These are phyloP conservation scores for Campylomormyrus numenius DNA, from an alignment of 2,113 vertebrate genomes.

Conservation along the genomic window DNA sequence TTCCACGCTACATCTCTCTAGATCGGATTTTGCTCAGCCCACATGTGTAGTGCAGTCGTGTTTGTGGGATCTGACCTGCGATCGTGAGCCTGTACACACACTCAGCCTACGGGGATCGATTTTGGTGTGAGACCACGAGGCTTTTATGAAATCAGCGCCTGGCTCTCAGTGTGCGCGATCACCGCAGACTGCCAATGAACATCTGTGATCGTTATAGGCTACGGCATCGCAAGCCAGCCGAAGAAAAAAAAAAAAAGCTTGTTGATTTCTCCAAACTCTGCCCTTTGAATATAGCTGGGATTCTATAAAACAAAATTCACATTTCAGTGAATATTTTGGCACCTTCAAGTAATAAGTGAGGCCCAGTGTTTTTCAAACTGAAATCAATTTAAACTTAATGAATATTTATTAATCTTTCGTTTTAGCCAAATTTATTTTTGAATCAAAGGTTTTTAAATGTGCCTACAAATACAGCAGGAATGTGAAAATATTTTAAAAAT, in stretches of 20 bases:
- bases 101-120: neutral
- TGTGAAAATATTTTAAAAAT: neutral
- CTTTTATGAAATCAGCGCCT: neutral
- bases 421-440: neutral
- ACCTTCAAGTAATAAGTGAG: neutral
- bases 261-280: neutral
- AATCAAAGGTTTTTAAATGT: neutral
- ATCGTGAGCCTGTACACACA: neutral
- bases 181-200: neutral
- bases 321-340: neutral
- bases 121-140: neutral
- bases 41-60: neutral
- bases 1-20: neutral
- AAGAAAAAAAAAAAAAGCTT: neutral
- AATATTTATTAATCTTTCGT: constrained; percentile 8
- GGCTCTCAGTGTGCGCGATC: neutral
- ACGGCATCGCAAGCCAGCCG: neutral
- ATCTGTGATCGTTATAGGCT: constrained; percentile 1
- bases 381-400: constrained; percentile 18
- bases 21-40: neutral
- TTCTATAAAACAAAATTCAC: neutral
- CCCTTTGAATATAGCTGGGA: neutral
- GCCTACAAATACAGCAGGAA: neutral
- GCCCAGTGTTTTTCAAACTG: neutral
- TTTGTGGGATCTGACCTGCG: neutral